phyloP scores from a whole-genome alignment of 2,113 vertebrate genomes.

The Dasyurus viverrinus region DNA sequence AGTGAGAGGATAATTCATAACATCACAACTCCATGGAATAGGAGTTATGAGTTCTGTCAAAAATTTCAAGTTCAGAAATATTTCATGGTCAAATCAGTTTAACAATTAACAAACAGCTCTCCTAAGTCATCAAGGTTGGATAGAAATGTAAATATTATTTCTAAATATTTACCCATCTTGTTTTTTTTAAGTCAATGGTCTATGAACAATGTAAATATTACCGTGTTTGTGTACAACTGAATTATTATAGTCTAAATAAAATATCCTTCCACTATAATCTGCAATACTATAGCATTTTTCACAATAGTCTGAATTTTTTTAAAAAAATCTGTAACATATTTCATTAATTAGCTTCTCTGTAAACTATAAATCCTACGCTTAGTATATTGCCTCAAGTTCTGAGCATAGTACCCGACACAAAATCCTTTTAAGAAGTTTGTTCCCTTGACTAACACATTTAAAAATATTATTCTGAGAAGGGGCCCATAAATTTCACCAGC shows the following conservation, averaged over 20 bases:
- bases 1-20: not conserved
- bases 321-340: not conserved
- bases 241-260: not conserved
- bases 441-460: not conserved
- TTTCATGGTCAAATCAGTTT: not conserved
- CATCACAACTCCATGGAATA: not conserved
- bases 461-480: not conserved
- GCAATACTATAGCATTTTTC: not conserved
- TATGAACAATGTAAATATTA: not conserved
- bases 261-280: not conserved
- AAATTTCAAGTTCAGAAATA: not conserved
- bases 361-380: not conserved
- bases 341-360: not conserved
- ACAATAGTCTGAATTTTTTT: not conserved
- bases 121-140: not conserved
- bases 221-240: not conserved
- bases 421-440: not conserved
- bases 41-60: not conserved
- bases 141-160: not conserved
- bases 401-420: not conserved
- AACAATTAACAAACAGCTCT: not conserved
- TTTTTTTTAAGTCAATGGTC: not conserved
- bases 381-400: not conserved
- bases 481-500: not conserved
- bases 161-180: not conserved